Conservation (phyloP, 2,797 vertebrate species). For the Bovichtus diacanthus region DNA sequence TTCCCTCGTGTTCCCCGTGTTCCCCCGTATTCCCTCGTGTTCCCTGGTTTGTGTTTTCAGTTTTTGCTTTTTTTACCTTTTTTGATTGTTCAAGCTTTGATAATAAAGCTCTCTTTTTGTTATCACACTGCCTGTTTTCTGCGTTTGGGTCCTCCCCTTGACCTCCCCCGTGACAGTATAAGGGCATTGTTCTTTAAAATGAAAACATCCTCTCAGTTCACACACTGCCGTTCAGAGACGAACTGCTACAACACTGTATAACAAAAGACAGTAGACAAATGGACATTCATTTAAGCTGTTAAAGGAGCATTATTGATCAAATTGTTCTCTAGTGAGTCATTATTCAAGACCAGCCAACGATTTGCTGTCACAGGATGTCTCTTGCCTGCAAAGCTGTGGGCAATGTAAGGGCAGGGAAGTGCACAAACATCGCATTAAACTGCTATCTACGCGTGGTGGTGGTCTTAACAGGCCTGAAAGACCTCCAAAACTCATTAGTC, state of each 20-base stretch:
- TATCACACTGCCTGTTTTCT: too few relatives aligned
- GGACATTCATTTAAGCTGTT: slow-evolving; percentile 55
- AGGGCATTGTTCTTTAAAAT: background rate
- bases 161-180: too few relatives aligned
- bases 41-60: too few relatives aligned
- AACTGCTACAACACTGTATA: background rate
- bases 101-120: too few relatives aligned
- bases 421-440: slow-evolving; percentile 56
- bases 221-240: slow-evolving; percentile 1
- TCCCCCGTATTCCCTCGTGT: too few relatives aligned
- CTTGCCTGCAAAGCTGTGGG: slow-evolving; percentile 54
- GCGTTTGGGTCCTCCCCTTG: too few relatives aligned
- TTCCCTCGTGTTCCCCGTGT: too few relatives aligned
- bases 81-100: too few relatives aligned
- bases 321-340: slow-evolving; percentile 59
- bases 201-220: background rate
- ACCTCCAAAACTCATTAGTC: slow-evolving; percentile 38
- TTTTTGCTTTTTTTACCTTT: too few relatives aligned
- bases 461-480: slow-evolving; percentile 25
- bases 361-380: slow-evolving; percentile 66
- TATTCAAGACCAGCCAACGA: slow-evolving; percentile 72
- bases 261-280: slow-evolving; percentile 38
- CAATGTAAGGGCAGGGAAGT: slow-evolving; percentile 37
- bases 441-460: background rate
- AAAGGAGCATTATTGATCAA: slow-evolving; percentile 60